Evolutionary conservation across 2,888 invertebrate genomes (phyloP), one percentile per base, ranked within the genome.

Genomic region (Nomada ruficornis): DNA sequence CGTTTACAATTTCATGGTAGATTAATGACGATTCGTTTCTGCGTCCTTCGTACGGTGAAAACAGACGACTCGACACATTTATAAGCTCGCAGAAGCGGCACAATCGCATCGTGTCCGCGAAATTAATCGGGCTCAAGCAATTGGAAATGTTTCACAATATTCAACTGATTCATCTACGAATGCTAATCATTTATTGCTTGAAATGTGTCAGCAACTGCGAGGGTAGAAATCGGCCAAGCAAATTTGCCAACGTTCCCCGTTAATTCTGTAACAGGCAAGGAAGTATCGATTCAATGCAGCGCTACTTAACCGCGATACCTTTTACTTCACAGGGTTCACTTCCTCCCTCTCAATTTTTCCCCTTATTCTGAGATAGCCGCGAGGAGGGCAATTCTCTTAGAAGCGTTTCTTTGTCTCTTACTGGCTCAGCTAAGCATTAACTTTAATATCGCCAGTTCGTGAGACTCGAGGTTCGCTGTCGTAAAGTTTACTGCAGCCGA

Each of bases 401-500:
- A 50, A 26, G 36, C 18, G 29, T 55, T 76, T 47, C 70, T 23
- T 50, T 29, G 55, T 42, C 29, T 44, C 47, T n/a, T n/a, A n/a
- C 18, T 23, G n/a, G 20, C n/a, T 11, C 11, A 10, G 47, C 36
- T 55, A 68, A n/a, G 75, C 55, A 13, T 75, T 68, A 50, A 64
- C 36, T 42, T 76, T 29, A 54, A 59, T 70, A 59, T 59, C 54
- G 20, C 2, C 62, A 29, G 52, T 80, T 50, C 15, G 11, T 18
- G 20, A 15, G 52, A 70, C 42, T 47, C 36, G 60, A 52, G 65
- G 29, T 54, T 50, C 26, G 44, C 15, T 11, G 68, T 57, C 74
- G 67, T 81, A 81, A 83, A 83, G 26, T 83, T 82, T 73, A 68
- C 71, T 64, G 44, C 74, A 57, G 57, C 42, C 55, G 50, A 82